phyloP scores from a whole-genome alignment of 30 jellyfish, hydroid and myxozoan species.

The Hydractinia echinata region DNA sequence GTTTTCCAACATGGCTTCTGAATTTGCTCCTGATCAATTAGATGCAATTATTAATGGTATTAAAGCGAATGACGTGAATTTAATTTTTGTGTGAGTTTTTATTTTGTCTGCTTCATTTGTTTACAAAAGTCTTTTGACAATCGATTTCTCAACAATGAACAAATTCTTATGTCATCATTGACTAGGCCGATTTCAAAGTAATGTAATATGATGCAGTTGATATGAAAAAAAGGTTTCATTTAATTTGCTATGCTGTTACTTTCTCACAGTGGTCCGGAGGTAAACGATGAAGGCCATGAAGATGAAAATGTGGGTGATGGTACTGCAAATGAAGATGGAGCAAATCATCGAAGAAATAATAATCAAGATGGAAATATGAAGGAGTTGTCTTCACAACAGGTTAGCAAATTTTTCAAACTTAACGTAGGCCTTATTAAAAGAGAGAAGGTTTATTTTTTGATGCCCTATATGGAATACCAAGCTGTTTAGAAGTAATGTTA shows the following conservation, averaged over 20 bases:
- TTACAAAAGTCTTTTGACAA: no score
- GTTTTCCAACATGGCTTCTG: conserved; percentile 65
- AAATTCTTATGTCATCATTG: background rate
- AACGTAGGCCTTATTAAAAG: no score
- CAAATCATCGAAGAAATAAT: no score
- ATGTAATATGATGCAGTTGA: no score
- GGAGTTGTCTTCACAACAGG: conserved; percentile 59
- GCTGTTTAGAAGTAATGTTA: no score
- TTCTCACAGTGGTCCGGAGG: conserved; percentile 67
- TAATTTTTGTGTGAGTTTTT: conserved; percentile 80
- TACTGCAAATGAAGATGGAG: no score
- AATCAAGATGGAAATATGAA: background rate
- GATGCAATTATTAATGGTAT: conserved; percentile 48
- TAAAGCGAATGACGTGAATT: conserved; percentile 50
- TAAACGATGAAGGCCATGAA: conserved; percentile 46
- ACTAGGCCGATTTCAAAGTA: background rate
- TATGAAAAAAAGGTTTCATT: no score
- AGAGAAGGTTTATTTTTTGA: no score
- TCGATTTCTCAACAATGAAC: no score
- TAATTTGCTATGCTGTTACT: no score
- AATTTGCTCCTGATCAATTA: conserved; percentile 51
- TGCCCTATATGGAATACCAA: no score
- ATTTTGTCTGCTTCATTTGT: background rate
- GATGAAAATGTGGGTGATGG: conserved; percentile 15
- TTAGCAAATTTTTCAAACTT: background rate